Conservation (phyloP, 2,797 vertebrate species). For the Erethizon dorsatum region DNA sequence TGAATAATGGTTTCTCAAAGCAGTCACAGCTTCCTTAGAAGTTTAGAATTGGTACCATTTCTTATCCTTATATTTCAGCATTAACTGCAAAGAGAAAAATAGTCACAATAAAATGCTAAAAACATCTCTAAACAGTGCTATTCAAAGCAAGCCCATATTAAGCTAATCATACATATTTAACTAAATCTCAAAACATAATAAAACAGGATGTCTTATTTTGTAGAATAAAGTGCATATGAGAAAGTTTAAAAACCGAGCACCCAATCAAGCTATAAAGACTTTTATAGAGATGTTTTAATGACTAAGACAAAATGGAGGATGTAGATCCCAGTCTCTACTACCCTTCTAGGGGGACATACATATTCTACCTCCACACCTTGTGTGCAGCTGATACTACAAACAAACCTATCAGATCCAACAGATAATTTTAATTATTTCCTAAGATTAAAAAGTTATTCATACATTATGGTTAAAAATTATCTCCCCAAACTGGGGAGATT, state of each 20-base stretch:
- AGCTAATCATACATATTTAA: constrained; percentile 54
- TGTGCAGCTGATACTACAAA: neutral
- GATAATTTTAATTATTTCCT: neutral
- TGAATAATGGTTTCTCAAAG: constrained; percentile 85
- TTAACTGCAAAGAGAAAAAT: constrained; percentile 92
- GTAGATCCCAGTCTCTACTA: neutral
- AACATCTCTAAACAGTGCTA: constrained; percentile 12
- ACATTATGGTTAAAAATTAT: neutral
- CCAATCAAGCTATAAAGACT: neutral
- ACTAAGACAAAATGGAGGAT: neutral
- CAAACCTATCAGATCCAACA: neutral
- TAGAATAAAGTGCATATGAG: constrained; percentile 12
- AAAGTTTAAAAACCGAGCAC: neutral
- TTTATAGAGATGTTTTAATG: constrained; percentile 39
- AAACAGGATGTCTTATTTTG: neutral
- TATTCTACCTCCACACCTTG: neutral
- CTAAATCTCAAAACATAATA: constrained; percentile 58
- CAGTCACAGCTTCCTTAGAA: constrained; percentile 83
- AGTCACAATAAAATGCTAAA: constrained; percentile 52
- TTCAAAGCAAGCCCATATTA: neutral
- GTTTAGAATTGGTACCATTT: constrained; percentile 99
- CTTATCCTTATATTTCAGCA: constrained; percentile 99
- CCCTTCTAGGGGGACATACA: no score
- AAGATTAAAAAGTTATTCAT: constrained; percentile 1
- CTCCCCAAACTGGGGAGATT: neutral